These are phyloP conservation scores for Nesospiza acunhae DNA, from an alignment of 2,113 vertebrate species.

Conservation along the genomic window DNA sequence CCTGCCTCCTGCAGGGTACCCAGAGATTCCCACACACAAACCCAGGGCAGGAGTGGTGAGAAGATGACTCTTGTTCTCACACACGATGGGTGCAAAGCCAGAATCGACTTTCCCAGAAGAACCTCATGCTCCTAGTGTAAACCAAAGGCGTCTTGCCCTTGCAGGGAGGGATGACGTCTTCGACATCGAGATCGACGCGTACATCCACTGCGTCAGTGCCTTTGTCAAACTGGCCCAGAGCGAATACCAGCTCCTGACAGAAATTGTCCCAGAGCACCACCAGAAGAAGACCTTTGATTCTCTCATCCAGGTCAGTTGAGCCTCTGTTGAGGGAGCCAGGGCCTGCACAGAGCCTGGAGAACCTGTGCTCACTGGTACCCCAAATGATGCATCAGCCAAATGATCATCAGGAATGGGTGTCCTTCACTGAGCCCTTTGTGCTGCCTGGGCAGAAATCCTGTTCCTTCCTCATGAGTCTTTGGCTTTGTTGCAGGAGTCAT, in stretches of 20 bases:
- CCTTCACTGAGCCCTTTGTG: background rate
- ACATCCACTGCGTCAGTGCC: conserved; percentile 95
- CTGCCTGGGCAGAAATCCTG: background rate
- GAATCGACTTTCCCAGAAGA: background rate
- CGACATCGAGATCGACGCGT: conserved; percentile 94
- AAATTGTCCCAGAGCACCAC: conserved; percentile 95
- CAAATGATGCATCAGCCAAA: background rate
- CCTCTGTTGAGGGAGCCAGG: accelerated
- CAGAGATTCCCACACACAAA: background rate
- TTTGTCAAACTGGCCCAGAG: conserved; percentile 97
- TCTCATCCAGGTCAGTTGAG: conserved; percentile 88
- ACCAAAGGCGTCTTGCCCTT: conserved; percentile 6
- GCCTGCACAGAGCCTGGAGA: background rate
- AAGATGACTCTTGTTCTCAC: background rate
- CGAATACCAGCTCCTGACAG: conserved; percentile 87
- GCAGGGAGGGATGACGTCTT: conserved; percentile 93
- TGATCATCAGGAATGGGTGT: background rate
- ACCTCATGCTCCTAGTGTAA: background rate
- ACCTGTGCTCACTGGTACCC: background rate
- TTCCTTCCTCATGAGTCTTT: background rate
- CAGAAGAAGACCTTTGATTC: conserved; percentile 99
- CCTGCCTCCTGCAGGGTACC: background rate
- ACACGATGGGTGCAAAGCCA: background rate
- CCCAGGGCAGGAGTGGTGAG: background rate
- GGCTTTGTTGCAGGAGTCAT: conserved; percentile 82